Base-by-base conservation (phyloP, 1,140 invertebrate species). In the Colletes gigas region DNA sequence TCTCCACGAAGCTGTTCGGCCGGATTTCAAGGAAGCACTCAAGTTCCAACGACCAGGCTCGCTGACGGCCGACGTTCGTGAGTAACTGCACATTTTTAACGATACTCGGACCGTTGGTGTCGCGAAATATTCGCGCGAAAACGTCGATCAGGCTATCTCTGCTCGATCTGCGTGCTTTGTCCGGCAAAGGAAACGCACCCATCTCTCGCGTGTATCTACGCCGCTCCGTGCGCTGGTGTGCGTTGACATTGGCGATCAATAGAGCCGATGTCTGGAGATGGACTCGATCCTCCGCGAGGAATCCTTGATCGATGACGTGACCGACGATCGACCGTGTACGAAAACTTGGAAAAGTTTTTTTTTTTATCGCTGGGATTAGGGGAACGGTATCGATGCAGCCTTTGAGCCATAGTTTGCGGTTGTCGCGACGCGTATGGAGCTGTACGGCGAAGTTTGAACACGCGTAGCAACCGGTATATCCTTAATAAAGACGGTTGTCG, bases 181-280 rank as follows among this genome's bases (percentile, higher is more conserved):
- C 60, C 68, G 59, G 68, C 50, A 4, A 72, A 55, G 60, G 14
- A 55, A 73, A 79, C 77, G 41, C 71, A 68, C 72, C 73, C 72
- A 19, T 57, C 79, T 77, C 79, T 77, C 55, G 72, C 59, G 69
- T 65, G 71, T 66, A 1, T 67, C 60, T 75, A 65, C 72, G 6
- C 54, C 71, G 9, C 59, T 8, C 8, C 4, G 39, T 47, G 70
- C 66, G 59, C 30, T 57, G 21, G 82, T 82, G 75, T 74, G 69
- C 84, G 76, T 86, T 83, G 62, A 81, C 85, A 87, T 85, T 54
- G 80, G 55, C 87, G 89, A 90, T 90, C 89, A 89, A 90, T 90
- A 90, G 83, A 88, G 83, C 77, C 83, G 78, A 90, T 90, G 85
- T 75, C 83, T 77, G 66, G 59, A 78, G 80, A 66, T 72, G 81